A percentile compares a stretch with the other conserved stretches of the same genome.
Conservation (phyloP, 2,797 vertebrate genomes). For the Numenius phaeopus region DNA sequence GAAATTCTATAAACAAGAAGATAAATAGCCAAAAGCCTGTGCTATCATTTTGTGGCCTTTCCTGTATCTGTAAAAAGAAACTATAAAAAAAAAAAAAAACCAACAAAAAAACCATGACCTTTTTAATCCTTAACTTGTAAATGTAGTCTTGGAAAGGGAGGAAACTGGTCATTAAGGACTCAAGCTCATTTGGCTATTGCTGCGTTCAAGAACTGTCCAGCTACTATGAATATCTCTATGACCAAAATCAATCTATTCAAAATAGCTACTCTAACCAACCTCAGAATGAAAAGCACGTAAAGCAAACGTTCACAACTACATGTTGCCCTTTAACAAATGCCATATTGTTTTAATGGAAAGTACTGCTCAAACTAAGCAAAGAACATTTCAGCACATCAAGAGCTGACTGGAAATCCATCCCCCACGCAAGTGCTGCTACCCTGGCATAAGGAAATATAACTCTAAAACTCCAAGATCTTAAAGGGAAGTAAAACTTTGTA, state of each 20-base stretch:
- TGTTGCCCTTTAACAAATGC: not conserved
- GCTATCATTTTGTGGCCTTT: not conserved
- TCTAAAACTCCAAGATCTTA: not conserved
- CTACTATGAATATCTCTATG: not conserved
- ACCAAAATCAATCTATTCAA: not conserved
- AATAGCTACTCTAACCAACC: not conserved
- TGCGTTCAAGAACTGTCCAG: not conserved
- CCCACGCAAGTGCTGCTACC: not conserved
- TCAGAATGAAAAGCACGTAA: not conserved
- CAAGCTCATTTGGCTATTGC: not conserved
- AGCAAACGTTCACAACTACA: not conserved
- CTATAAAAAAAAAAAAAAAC: too few relatives aligned
- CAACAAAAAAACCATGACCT: too few relatives aligned
- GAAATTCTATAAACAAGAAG: not conserved
- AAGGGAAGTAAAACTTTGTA: not conserved
- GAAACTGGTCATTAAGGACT: not conserved
- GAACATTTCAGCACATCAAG: not conserved
- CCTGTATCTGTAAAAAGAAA: not conserved
- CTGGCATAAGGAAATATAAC: not conserved
- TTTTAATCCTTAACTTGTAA: not conserved
- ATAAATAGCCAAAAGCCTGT: not conserved
- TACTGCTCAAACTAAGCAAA: not conserved
- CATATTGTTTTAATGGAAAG: not conserved
- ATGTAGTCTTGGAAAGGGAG: not conserved
- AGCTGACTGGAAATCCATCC: not conserved